These are phyloP conservation scores for Melanaphis sacchari DNA, from an alignment of 1,140 invertebrate genomes.

Conservation along the genomic window DNA sequence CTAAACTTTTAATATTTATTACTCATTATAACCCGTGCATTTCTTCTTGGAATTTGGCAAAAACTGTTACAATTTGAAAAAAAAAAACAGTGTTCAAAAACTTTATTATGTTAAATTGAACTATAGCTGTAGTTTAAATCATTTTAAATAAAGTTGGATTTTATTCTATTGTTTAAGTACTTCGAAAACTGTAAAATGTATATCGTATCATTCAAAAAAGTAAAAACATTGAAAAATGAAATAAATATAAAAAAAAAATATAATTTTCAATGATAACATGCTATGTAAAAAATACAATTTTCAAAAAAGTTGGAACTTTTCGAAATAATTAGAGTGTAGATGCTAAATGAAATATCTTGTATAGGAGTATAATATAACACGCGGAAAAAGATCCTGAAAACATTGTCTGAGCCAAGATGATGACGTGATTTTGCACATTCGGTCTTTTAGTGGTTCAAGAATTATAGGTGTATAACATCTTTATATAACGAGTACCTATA, in stretches of 20 bases:
- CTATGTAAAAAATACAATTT: neutral
- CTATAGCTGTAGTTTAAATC: too few species aligned
- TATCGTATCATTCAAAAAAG: neutral
- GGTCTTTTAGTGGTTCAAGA: neutral
- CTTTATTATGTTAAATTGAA: too few species aligned
- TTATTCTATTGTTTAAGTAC: neutral
- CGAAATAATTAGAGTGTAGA: neutral
- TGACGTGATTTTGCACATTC: neutral
- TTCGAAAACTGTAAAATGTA: neutral
- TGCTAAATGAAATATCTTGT: neutral
- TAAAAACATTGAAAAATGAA: neutral
- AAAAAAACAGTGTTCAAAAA: too few species aligned
- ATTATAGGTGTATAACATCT: neutral
- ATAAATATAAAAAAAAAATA: neutral
- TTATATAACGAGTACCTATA: neutral
- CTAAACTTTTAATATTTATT: too few species aligned
- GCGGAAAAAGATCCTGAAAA: neutral
- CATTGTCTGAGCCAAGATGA: neutral
- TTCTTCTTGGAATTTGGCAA: too few species aligned
- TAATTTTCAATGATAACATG: neutral
- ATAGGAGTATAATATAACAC: neutral
- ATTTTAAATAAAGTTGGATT: neutral
- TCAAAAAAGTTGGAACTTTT: neutral
- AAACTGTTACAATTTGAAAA: too few species aligned
- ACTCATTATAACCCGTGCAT: neutral